Conservation (phyloP, 2,797 vertebrate species). For the Toxotes lorentzi region DNA sequence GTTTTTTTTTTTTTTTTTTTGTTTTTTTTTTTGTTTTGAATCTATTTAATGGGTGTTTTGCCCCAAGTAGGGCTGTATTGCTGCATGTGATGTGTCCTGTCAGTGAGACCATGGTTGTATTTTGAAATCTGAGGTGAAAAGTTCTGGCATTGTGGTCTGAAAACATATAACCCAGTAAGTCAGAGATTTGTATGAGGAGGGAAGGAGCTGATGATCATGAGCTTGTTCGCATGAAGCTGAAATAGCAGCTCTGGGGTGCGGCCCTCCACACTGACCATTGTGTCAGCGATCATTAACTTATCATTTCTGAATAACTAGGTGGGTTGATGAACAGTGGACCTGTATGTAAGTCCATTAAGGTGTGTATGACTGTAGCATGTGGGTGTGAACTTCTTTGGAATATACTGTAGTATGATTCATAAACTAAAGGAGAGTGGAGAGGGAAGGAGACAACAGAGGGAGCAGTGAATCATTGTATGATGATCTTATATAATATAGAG, state of each 20-base stretch:
- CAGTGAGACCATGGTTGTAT: neutral
- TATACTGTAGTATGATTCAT: constrained; percentile 27
- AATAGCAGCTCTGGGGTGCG: constrained; percentile 15
- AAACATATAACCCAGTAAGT: neutral
- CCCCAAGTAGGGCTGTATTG: neutral
- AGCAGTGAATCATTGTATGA: neutral
- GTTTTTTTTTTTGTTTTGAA: neutral
- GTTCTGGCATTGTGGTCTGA: neutral
- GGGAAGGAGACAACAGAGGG: neutral
- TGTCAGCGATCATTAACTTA: constrained; percentile 14
- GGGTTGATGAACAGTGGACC: constrained; percentile 9
- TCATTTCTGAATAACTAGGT: constrained; percentile 31
- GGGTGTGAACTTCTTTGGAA: constrained; percentile 24
- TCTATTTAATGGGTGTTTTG: neutral
- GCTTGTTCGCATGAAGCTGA: neutral
- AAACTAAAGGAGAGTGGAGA: neutral
- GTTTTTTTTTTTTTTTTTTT: neutral
- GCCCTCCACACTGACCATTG: neutral
- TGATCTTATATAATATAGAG: constrained; percentile 15
- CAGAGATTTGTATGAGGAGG: neutral
- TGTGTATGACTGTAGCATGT: neutral
- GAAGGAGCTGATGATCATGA: constrained; percentile 5
- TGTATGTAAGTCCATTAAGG: neutral
- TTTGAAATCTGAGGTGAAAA: neutral
- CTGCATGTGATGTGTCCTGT: neutral